A percentile compares a stretch with the other conserved stretches of the same genome.
phyloP scores from a whole-genome alignment of 2,113 vertebrate genomes.

The Perca fluviatilis region DNA sequence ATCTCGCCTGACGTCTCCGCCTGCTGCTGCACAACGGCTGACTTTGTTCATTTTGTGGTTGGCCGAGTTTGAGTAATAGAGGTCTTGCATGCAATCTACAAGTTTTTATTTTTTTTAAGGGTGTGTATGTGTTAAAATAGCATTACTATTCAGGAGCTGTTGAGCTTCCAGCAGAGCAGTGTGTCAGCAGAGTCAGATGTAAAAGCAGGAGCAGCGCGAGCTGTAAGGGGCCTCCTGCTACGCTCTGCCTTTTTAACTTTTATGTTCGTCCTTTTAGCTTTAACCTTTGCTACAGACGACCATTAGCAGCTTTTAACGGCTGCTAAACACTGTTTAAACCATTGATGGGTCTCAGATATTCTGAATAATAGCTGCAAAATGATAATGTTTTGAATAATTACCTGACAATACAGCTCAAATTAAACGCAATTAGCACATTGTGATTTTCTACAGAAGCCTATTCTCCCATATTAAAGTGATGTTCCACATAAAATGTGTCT shows the following conservation, averaged over 20 bases:
- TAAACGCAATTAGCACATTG: neutral
- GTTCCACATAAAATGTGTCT: neutral
- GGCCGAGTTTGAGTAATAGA: constrained; percentile 76
- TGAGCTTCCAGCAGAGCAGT: constrained; percentile 40
- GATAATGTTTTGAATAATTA: constrained; percentile 27
- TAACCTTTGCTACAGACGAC: constrained; percentile 36
- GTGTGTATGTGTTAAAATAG: constrained; percentile 46
- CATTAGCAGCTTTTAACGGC: constrained; percentile 55
- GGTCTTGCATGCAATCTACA: constrained; percentile 58
- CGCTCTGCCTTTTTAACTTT: constrained; percentile 42
- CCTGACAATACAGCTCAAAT: neutral
- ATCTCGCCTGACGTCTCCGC: constrained; percentile 46
- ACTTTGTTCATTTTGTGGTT: constrained; percentile 78
- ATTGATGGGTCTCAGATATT: neutral
- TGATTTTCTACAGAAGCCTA: neutral
- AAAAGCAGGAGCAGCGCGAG: constrained; percentile 16
- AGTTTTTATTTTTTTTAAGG: constrained; percentile 17
- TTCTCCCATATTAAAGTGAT: neutral
- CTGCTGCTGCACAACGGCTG: constrained; percentile 59
- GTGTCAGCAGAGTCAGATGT: constrained; percentile 50
- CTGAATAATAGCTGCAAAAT: constrained; percentile 19
- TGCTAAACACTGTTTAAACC: constrained; percentile 38
- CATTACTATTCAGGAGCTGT: constrained; percentile 53
- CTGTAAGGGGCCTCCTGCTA: constrained; percentile 35
- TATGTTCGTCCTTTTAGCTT: constrained; percentile 53